phyloP scores from a whole-genome alignment of 2,797 vertebrate genomes.

The Neostethus bicornis region DNA sequence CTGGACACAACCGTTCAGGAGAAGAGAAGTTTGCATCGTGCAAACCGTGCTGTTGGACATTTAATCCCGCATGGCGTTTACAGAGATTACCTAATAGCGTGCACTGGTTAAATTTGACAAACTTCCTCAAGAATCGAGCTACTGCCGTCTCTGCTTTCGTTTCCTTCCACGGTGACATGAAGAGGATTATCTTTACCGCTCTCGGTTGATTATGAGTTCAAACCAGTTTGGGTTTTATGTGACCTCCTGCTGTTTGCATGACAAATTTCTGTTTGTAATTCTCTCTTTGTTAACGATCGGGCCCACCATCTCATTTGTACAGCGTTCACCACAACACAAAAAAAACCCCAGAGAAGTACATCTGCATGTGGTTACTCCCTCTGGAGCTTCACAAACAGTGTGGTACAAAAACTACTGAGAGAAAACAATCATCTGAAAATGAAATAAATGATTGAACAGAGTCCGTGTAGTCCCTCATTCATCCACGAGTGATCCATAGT shows the following conservation, averaged over 20 bases:
- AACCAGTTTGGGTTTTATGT: constrained; percentile 44
- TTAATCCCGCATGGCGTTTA: not conserved
- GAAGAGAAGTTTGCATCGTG: constrained; percentile 26
- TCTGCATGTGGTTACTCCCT: constrained; percentile 40
- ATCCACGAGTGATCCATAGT: too few relatives aligned
- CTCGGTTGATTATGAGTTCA: constrained; percentile 54
- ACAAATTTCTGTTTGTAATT: constrained; percentile 52
- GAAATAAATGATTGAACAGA: constrained; percentile 17
- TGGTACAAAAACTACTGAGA: constrained; percentile 11
- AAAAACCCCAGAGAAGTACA: constrained; percentile 14
- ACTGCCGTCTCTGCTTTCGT: not conserved
- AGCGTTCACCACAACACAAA: too few relatives aligned
- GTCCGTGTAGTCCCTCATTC: too few relatives aligned
- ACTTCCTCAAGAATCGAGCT: constrained; percentile 17
- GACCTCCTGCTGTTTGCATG: constrained; percentile 24
- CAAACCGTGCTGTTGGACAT: not conserved
- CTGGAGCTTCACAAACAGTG: constrained; percentile 42
- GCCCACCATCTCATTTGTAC: constrained; percentile 15
- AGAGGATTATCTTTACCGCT: constrained; percentile 27
- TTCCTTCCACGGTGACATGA: constrained; percentile 17
- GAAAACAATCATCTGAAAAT: constrained; percentile 17
- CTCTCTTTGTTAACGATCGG: constrained; percentile 42
- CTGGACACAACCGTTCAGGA: constrained; percentile 53
- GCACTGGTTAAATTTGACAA: constrained; percentile 19
- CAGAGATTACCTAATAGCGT: not conserved